Percentiles rank a stretch among this genome's conserved stretches.
Evolutionary conservation across 1,140 invertebrate genomes (phyloP).

Genomic region (Bactericera cockerelli): DNA sequence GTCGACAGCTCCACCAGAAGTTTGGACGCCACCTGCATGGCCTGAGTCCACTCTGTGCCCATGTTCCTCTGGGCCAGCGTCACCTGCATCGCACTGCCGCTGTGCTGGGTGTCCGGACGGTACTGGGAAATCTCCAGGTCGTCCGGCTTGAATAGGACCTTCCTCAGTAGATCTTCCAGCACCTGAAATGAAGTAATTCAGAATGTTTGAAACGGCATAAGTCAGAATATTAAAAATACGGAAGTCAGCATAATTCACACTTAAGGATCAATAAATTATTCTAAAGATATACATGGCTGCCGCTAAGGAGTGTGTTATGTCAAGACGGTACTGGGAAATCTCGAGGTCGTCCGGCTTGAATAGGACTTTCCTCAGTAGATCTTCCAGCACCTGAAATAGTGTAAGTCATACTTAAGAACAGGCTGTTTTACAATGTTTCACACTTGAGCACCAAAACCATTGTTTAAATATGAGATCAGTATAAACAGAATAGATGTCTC

Average conservation of each 20-base stretch:
- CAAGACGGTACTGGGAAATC: too few species aligned
- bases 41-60: conserved; percentile 32
- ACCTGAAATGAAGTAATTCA: not conserved
- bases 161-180: conserved; percentile 12
- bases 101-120: conserved; percentile 20
- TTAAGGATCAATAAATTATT: too few species aligned
- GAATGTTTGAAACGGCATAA: too few species aligned
- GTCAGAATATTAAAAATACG: too few species aligned
- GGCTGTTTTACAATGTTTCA: too few species aligned
- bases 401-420: too few species aligned
- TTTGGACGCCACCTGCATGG: conserved; percentile 46
- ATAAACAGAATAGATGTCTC: too few species aligned
- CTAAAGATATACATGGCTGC: too few species aligned
- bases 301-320: too few species aligned
- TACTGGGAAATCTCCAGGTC: not conserved
- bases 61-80: conserved; percentile 7
- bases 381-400: conserved; percentile 11
- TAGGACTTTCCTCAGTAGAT: conserved; percentile 16
- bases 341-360: conserved; percentile 7
- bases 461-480: too few species aligned
- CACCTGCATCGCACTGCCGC: not conserved
- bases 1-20: conserved; percentile 65
- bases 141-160: conserved; percentile 14
- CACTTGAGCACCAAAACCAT: too few species aligned
- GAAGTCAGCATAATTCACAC: too few species aligned